Evolutionary conservation across 2,797 vertebrate genomes (phyloP).

Genomic region (Gallinago nigripennis): DNA sequence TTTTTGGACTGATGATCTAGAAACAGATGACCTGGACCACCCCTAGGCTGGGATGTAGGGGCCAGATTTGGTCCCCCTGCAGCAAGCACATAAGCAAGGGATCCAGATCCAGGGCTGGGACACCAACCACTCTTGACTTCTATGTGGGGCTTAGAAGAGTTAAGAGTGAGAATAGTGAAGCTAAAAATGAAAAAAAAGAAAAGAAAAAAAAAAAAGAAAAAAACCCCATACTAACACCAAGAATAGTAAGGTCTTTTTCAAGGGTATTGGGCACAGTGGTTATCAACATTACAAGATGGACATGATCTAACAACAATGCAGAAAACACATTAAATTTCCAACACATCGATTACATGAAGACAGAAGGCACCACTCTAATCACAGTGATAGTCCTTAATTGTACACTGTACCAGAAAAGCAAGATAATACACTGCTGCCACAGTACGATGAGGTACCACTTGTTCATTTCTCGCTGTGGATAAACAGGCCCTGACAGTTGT

Average conservation of each 20-base stretch:
- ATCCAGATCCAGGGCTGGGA: not conserved
- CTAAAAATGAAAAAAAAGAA: not conserved
- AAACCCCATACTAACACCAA: not conserved
- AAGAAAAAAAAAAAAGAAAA: not conserved
- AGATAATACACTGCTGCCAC: not conserved
- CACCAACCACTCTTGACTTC: not conserved
- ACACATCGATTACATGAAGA: not conserved
- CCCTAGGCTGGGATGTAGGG: fast-evolving
- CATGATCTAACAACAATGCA: not conserved
- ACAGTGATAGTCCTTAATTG: not conserved
- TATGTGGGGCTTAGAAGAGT: fast-evolving
- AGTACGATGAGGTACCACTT: not conserved
- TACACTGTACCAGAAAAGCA: not conserved
- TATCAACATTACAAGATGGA: not conserved
- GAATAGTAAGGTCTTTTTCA: not conserved
- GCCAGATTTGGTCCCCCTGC: fast-evolving
- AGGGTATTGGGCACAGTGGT: not conserved
- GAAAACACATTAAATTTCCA: not conserved
- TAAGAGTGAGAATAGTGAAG: not conserved
- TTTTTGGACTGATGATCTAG: not conserved
- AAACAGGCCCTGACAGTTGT: not conserved
- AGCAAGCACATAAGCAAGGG: not conserved
- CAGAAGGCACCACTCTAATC: not conserved
- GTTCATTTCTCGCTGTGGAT: not conserved
- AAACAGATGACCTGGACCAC: not conserved